These are phyloP conservation scores for Exephanes ischioxanthus DNA, from an alignment of 2,888 invertebrate genomes.

Conservation along the genomic window DNA sequence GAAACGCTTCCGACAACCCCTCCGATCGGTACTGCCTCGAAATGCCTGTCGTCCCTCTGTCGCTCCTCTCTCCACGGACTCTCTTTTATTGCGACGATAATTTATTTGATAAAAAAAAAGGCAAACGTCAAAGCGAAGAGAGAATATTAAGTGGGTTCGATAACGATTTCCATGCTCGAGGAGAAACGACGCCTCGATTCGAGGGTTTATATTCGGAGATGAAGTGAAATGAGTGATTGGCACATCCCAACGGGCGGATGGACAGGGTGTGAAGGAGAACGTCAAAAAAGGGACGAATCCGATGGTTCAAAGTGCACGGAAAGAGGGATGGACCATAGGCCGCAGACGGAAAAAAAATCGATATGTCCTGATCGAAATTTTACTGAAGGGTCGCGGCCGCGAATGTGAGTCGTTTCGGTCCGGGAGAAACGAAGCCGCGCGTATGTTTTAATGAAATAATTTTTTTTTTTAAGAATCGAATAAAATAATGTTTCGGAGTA, in stretches of 20 bases:
- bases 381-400: slow-evolving; percentile 69
- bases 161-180: slow-evolving; percentile 64
- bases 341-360: background rate
- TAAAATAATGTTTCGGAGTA: slow-evolving; percentile 64
- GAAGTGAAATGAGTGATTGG: slow-evolving; percentile 33
- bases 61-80: slow-evolving; percentile 26
- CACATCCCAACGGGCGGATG: slow-evolving; percentile 15
- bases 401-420: slow-evolving; percentile 14
- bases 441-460: slow-evolving; percentile 44
- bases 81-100: slow-evolving; percentile 34
- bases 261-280: background rate
- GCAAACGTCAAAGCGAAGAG: slow-evolving; percentile 61
- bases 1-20: slow-evolving; percentile 40
- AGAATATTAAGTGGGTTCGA: slow-evolving; percentile 47
- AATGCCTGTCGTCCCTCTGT: slow-evolving; percentile 47
- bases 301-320: slow-evolving; percentile 14
- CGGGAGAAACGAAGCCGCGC: slow-evolving; percentile 45
- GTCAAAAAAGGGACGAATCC: slow-evolving; percentile 35
- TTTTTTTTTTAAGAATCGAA: slow-evolving; percentile 41
- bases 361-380: slow-evolving; percentile 50
- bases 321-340: background rate
- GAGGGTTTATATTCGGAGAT: slow-evolving; percentile 27
- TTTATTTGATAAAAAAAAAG: slow-evolving; percentile 43
- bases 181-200: background rate
- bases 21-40: slow-evolving; percentile 44